These are phyloP conservation scores for Turritopsis rubra DNA, from an alignment of 30 jellyfish, hydroid and myxozoan genomes.

Conservation along the genomic window DNA sequence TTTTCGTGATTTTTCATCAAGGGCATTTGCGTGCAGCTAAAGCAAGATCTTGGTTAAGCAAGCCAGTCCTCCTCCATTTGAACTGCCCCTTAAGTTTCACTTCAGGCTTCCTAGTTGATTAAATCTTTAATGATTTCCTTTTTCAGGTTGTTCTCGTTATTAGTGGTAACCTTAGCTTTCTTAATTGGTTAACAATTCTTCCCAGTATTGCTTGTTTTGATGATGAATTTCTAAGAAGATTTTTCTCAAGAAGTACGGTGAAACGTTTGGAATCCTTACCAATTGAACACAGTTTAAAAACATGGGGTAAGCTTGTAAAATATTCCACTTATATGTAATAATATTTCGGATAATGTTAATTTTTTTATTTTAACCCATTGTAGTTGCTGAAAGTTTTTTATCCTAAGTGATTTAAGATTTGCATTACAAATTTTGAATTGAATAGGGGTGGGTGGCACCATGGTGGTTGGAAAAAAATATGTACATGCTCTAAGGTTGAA, in stretches of 20 bases:
- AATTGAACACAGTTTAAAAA: not conserved
- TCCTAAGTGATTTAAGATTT: too few relatives aligned
- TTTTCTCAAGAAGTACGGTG: constrained; percentile 34
- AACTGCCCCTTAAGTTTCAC: not conserved
- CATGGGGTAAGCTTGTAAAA: not conserved
- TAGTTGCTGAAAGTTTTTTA: too few relatives aligned
- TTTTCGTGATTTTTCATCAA: too few relatives aligned
- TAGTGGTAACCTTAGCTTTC: constrained; percentile 66
- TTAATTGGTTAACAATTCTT: constrained; percentile 60
- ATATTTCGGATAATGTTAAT: not conserved
- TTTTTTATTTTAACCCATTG: too few relatives aligned
- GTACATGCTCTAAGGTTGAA: too few relatives aligned
- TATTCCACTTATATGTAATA: not conserved
- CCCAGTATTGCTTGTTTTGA: constrained; percentile 66
- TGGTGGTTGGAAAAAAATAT: too few relatives aligned
- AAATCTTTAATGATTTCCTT: not conserved
- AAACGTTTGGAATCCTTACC: constrained; percentile 18
- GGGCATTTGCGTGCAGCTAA: too few relatives aligned
- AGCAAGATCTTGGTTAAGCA: too few relatives aligned
- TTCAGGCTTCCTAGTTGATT: not conserved
- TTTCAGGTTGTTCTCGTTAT: constrained; percentile 41
- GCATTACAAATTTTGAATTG: too few relatives aligned
- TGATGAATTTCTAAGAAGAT: constrained; percentile 35
- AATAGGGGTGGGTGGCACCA: too few relatives aligned
- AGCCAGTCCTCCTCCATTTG: too few relatives aligned